These are phyloP conservation scores for Conopomorpha cramerella DNA, from an alignment of 1,140 invertebrate genomes.

Conservation along the genomic window DNA sequence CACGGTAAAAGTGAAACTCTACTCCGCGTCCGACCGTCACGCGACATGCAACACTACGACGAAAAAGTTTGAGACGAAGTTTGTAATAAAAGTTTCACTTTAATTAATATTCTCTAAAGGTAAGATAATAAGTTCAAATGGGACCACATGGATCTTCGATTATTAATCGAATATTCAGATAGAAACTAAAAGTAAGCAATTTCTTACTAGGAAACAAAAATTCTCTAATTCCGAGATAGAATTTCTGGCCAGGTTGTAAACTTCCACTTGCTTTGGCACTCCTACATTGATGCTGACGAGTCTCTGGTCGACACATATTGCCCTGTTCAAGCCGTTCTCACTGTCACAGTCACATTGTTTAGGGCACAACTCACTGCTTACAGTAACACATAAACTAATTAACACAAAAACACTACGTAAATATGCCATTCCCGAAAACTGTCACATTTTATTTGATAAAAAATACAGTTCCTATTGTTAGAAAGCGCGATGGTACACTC, in stretches of 20 bases:
- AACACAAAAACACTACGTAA: constrained; percentile 15
- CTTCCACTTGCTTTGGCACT: constrained; percentile 47
- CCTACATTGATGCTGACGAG: constrained; percentile 49
- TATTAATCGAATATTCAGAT: neutral
- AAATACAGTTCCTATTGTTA: no score
- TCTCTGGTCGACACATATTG: constrained; percentile 49
- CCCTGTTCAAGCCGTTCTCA: constrained; percentile 47
- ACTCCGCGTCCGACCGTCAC: no score
- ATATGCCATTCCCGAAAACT: constrained; percentile 26
- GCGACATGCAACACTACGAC: no score
- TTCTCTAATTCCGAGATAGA: constrained; percentile 54
- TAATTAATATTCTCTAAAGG: no score
- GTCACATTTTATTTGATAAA: no score
- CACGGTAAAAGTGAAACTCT: no score
- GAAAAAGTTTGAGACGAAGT: no score
- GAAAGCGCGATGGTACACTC: no score
- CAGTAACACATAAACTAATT: constrained; percentile 11
- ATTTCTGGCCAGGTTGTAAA: constrained; percentile 55
- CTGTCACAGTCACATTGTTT: constrained; percentile 59
- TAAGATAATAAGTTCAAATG: no score
- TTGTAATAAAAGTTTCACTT: no score
- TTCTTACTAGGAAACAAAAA: constrained; percentile 55
- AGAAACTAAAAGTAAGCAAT: constrained; percentile 1
- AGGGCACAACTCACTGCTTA: constrained; percentile 32
- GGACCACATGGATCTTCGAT: no score